Base-by-base conservation (phyloP, 2,113 vertebrate genomes). In the Pteruthius melanotis region DNA sequence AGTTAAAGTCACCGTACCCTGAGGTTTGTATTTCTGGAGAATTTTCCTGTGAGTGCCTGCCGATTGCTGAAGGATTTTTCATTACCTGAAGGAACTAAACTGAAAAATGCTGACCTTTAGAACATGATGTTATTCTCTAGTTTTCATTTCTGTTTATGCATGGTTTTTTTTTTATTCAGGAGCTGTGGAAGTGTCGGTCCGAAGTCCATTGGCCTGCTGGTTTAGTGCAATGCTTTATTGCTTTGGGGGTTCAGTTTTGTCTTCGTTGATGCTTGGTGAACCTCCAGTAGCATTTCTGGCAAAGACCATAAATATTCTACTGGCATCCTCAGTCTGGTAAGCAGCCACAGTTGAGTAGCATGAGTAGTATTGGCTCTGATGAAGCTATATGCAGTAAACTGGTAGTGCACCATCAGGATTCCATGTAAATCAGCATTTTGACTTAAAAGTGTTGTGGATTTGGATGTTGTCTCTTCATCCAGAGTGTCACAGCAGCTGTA, bases 141-240 rank as follows among this genome's bases (percentile, higher is more conserved):
- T 66, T 52, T 82, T 87, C 60, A 20, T 60, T 87, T 92, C 31
- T 80, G 6, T 57, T 76, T 28, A 18, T 57, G 15, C 1, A 5
- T 4, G 28, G 11, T 6, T 9, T 56, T 35, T 85, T 78, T 97
- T 65, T 8, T 1, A 5, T 98, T 71, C 98, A 99, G 99, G 99
- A 93, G 98, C 96, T 44, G 89, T 96, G 18, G 97, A 98, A 54
- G 96, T 99, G 26, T 98, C 99, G 7, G 85, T 98, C 70, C 96
- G 72, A 83, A 99, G 99, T 89, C 99, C 99, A 12, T 4, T 99
- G 47, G 99, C 99, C 44, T 99, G 99, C 96, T 99, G 99, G 99
- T 98, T 99, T 97, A 99, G 99, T 97, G 99, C 99, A 83, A 99
- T 99, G 99, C 98, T 99, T 27, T 98, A 97, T 94, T 99, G 99